Conservation (phyloP, 2,113 vertebrate species). For the Gobiocypris rarus region DNA sequence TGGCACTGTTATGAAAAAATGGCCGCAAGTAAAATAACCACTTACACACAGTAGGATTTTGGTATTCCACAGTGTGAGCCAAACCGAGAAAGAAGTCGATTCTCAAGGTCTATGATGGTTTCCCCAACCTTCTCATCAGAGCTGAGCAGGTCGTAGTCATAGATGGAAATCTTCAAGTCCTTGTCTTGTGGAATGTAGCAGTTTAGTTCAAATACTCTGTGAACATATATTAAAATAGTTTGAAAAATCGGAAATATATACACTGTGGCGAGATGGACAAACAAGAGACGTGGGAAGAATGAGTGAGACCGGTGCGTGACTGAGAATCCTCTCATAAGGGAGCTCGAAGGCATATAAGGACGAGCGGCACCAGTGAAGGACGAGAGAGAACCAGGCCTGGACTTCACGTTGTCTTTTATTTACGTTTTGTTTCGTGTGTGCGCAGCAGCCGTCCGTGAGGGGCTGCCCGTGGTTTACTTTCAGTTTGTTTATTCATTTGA, state of each 20-base stretch:
- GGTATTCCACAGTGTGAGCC: conserved; percentile 91
- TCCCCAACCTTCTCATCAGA: conserved; percentile 97
- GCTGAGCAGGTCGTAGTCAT: conserved; percentile 90
- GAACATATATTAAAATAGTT: not conserved
- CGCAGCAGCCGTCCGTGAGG: too few species aligned
- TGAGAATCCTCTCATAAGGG: too few species aligned
- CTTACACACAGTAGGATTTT: conserved; percentile 93
- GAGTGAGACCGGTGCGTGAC: too few species aligned
- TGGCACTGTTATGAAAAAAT: not conserved
- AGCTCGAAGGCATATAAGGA: too few species aligned
- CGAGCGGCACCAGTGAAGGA: too few species aligned
- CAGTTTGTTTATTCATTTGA: too few species aligned
- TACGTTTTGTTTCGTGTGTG: too few species aligned
- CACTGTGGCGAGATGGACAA: too few species aligned
- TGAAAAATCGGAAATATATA: not conserved
- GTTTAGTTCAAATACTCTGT: conserved; percentile 93
- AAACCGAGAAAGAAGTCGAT: conserved; percentile 93
- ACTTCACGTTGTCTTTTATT: too few species aligned
- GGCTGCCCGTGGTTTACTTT: too few species aligned
- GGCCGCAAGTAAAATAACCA: not conserved
- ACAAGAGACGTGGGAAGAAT: too few species aligned
- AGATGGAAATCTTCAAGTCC: conserved; percentile 94
- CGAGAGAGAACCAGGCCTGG: too few species aligned
- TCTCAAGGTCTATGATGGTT: conserved; percentile 94
- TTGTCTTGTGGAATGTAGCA: conserved; percentile 98